Base-by-base conservation (phyloP, 2,888 invertebrate species). In the Caenorhabditis sp. region DNA sequence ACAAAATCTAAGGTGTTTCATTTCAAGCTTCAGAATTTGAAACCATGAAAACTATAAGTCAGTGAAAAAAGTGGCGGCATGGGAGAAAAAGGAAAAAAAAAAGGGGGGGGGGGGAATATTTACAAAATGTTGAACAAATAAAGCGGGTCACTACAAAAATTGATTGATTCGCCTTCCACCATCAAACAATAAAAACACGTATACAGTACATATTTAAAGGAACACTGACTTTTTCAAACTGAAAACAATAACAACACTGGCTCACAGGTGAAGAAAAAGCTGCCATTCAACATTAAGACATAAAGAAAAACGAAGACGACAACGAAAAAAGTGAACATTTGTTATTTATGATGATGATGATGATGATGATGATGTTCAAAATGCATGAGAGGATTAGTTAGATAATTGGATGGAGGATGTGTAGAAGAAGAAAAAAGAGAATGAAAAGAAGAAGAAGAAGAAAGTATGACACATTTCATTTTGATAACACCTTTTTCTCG, bases 51-150 rank as follows among this genome's bases (percentile, higher is more conserved):
- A 36, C 12, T 8, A 5, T 36, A 5, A 43, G 12, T 43, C 43
- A 43, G 43, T 17, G 43, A 43, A 43, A 43, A 43, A 43, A 43
- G 43, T 43, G 43, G 43, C 43, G 43, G 43, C 43, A 43, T 43
- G 43, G 12, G 43, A 17, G 43, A 17, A 17, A 17, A 43, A 17
- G 43, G 36, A 12, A 12, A 36, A 12, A 36, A 36, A 12, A 12
- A 5, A 36, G 36, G 6, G 6, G 12, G 36, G 6, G 17, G 43
- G 14, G 17, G 43, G 43, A 43, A 43, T 43, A 43, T 43, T 43
- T 43, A 43, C 43, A 43, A 43, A 43, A 43, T 43, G 43, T 43
- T 43, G 43, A 43, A 43, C 43, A 43, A 43, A 43, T 43, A 43
- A 43, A 43, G 43, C 43, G 43, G 43, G 43, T 43, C 43, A 43